Percentiles rank a stretch among this genome's conserved stretches.
Evolutionary conservation across 2,888 invertebrate species (phyloP).

Genomic region (Eristalis arbustorum): DNA sequence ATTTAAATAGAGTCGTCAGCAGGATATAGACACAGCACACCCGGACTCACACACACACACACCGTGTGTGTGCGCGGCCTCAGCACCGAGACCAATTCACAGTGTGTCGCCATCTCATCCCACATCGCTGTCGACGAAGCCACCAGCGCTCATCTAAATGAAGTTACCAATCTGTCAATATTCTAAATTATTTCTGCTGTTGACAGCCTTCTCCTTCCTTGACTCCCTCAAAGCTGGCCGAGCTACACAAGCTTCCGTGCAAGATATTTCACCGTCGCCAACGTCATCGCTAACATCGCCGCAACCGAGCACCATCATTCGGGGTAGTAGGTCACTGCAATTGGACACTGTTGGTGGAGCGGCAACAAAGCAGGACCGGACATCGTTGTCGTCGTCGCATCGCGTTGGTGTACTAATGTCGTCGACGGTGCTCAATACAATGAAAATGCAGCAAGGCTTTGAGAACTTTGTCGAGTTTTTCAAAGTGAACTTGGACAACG

Average conservation of each 20-base stretch:
- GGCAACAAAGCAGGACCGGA: constrained; percentile 43
- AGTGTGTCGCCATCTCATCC: constrained; percentile 44
- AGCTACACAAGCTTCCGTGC: constrained; percentile 54
- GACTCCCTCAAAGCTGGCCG: constrained; percentile 74
- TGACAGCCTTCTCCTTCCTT: constrained; percentile 79
- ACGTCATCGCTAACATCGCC: constrained; percentile 10
- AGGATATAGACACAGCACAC: not conserved
- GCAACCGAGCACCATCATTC: constrained; percentile 22
- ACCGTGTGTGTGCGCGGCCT: constrained; percentile 4
- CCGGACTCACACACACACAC: not conserved
- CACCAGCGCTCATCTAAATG: constrained; percentile 76
- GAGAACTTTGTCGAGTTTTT: constrained; percentile 78
- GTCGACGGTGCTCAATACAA: constrained; percentile 75
- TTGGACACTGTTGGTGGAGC: constrained; percentile 39
- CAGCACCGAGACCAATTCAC: constrained; percentile 15
- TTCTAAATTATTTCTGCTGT: constrained; percentile 80
- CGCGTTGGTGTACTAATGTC: constrained; percentile 77
- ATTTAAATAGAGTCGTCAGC: constrained; percentile 5
- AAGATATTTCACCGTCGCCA: constrained; percentile 55
- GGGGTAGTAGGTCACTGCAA: constrained; percentile 43
- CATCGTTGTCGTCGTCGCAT: constrained; percentile 60
- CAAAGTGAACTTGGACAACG: constrained; percentile 76
- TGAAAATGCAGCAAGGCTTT: constrained; percentile 78
- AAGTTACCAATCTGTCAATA: constrained; percentile 80
- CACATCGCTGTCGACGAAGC: constrained; percentile 30